Percentiles rank a stretch among this genome's conserved stretches.
Conservation (phyloP, 1,140 invertebrate species). For the Eurosta solidaginis region DNA sequence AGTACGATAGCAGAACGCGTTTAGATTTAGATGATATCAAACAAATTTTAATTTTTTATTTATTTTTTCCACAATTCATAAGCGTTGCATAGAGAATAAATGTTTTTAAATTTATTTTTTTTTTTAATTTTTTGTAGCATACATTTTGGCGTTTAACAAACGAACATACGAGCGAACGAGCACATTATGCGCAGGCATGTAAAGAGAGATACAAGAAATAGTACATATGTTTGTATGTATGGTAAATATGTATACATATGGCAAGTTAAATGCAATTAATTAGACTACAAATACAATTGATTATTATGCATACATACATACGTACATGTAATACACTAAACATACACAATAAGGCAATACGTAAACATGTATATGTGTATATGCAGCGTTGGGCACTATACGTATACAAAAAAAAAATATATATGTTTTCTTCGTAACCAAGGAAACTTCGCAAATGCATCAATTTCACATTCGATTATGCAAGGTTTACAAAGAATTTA, state of each 20-base stretch:
- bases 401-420: neutral
- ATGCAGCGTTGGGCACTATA: neutral
- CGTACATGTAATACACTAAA: too few relatives aligned
- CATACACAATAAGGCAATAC: neutral
- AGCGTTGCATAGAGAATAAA: neutral
- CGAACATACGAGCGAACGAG: conserved; percentile 5
- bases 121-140: conserved; percentile 32
- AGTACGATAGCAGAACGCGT: conserved; percentile 43
- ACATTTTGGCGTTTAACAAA: conserved; percentile 13
- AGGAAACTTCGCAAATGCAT: too few relatives aligned
- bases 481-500: too few relatives aligned
- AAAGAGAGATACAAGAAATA: conserved; percentile 28
- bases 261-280: neutral
- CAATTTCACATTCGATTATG: too few relatives aligned
- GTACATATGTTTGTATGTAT: conserved; percentile 7
- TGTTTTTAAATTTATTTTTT: conserved; percentile 14
- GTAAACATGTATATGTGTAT: neutral
- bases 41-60: neutral
- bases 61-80: neutral
- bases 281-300: neutral
- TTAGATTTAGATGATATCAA: conserved; percentile 5
- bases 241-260: neutral
- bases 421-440: too few relatives aligned
- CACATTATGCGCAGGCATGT: conserved; percentile 29
- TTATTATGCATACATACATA: too few relatives aligned